These are phyloP conservation scores for Irena cyanogastra DNA, from an alignment of 2,113 vertebrate genomes.

Conservation along the genomic window DNA sequence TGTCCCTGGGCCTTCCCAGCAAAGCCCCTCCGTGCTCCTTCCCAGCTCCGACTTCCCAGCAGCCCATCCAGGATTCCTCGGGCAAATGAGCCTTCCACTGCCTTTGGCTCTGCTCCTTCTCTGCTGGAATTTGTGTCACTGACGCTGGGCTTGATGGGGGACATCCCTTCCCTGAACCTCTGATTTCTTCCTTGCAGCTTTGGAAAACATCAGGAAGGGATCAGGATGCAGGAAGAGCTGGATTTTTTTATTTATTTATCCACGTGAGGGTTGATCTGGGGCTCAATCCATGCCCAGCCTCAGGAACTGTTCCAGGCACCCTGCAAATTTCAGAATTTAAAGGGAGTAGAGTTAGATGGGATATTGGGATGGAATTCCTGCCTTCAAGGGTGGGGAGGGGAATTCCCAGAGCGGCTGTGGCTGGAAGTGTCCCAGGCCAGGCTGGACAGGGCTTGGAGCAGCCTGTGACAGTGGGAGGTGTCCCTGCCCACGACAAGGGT, in stretches of 20 bases:
- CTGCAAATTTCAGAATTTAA: background rate
- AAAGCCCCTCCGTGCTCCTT: background rate
- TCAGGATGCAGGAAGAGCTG: background rate
- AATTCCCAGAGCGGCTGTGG: background rate
- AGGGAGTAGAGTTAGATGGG: background rate
- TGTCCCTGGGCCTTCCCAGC: background rate
- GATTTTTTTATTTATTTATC: background rate
- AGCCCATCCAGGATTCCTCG: background rate
- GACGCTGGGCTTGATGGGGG: too few relatives aligned
- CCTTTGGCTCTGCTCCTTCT: background rate
- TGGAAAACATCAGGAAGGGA: background rate
- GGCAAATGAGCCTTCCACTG: background rate
- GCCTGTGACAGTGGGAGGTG: background rate
- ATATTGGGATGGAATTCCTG: background rate
- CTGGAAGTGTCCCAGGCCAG: background rate
- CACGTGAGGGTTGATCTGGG: too few relatives aligned
- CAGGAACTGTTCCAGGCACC: background rate
- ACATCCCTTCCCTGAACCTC: background rate
- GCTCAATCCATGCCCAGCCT: background rate
- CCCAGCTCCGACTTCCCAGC: background rate
- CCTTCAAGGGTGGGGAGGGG: fast-evolving
- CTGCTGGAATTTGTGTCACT: background rate
- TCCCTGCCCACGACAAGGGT: background rate
- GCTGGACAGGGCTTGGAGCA: background rate
- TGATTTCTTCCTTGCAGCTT: background rate